phyloP scores from a whole-genome alignment of 2,888 invertebrate genomes.

The Artemia sinica region DNA sequence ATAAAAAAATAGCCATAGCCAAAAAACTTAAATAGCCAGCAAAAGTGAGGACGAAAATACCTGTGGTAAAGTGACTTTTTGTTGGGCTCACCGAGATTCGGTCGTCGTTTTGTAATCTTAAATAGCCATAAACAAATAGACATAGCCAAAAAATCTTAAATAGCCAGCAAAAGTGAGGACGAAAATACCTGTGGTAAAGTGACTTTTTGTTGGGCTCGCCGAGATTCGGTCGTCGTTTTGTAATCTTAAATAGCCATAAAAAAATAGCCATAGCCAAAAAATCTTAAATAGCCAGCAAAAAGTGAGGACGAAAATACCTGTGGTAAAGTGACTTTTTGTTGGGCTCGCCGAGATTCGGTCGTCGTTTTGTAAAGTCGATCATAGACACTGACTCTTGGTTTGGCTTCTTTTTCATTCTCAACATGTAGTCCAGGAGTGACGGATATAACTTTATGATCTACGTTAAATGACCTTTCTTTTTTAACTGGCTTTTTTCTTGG shows the following conservation, averaged over 20 bases:
- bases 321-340: not conserved
- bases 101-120: constrained; percentile 20
- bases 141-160: too few relatives aligned
- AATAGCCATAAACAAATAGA: too few relatives aligned
- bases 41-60: not conserved
- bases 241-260: too few relatives aligned
- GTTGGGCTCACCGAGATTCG: constrained; percentile 18
- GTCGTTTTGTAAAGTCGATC: constrained; percentile 20
- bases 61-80: not conserved
- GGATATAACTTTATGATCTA: not conserved
- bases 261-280: too few relatives aligned
- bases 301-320: not conserved
- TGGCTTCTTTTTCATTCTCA: not conserved
- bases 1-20: too few relatives aligned
- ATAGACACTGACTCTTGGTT: constrained; percentile 14
- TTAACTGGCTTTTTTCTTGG: not conserved
- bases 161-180: too few relatives aligned
- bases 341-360: constrained; percentile 18
- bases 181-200: not conserved
- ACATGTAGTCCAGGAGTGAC: not conserved
- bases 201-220: constrained; percentile 16
- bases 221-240: constrained; percentile 19
- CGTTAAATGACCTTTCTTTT: not conserved
- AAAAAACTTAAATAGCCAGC: too few relatives aligned
- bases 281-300: too few relatives aligned